Evolutionary conservation across 2,888 invertebrate genomes (phyloP), one percentile per base, ranked within the genome.

Genomic region (Pilophorus perplexus): DNA sequence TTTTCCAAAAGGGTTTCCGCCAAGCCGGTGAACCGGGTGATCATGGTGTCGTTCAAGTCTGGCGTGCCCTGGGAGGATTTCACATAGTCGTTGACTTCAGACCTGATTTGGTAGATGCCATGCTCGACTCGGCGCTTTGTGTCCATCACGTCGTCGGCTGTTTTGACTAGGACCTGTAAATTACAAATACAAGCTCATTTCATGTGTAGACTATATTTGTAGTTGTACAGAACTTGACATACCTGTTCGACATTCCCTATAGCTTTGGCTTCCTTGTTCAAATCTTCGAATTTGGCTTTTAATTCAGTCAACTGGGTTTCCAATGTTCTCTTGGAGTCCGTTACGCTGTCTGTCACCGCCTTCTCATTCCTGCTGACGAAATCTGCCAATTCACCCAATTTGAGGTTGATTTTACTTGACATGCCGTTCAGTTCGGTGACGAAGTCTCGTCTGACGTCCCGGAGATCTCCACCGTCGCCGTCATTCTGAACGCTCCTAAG

Each of bases 101-200:
- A 78, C 33, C 90, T 78, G 68, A 93, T 88, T 76, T 90, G 89
- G 73, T 89, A 86, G 0, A 91, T 87, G 4, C 90, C 89, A 73
- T 90, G 91, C 74, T 93, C 92, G 12, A 93, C 84, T 44, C 90
- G 83, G 60, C 90, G 85, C 77, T 90, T 93, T 1, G 87, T 90
- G 68, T 90, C 90, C 74, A 90, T 76, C 28, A 92, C 89, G 74
- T 88, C 86, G 78, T 93, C 92, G 0, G 90, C 89, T 44, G 89
- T 92, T 74, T 89, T 86, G 54, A 90, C 80, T 77, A 65, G 92
- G 82, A 62, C 62, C 2, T 92, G 85, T n/a, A n/a, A n/a, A n/a
- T n/a, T n/a, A n/a, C n/a, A n/a, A n/a, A n/a, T n/a, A n/a, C n/a
- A n/a, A n/a, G n/a, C n/a, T n/a, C n/a, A n/a, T n/a, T n/a, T n/a